phyloP scores from a whole-genome alignment of 2,113 vertebrate species.

The Pluvialis apricaria region DNA sequence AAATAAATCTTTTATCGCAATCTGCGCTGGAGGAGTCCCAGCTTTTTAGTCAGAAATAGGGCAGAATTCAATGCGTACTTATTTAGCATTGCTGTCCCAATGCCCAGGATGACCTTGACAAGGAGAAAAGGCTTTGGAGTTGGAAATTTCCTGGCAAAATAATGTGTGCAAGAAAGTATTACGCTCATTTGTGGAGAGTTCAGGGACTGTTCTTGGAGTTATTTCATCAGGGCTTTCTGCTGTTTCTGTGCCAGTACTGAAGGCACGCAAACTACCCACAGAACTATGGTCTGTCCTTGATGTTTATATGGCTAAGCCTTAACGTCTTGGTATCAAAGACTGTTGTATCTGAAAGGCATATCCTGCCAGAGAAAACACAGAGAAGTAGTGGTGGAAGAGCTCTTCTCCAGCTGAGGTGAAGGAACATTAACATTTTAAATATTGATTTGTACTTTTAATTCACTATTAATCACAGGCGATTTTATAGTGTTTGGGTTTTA shows the following conservation, averaged over 20 bases:
- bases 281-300: not conserved
- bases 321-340: not conserved
- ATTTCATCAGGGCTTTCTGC: not conserved
- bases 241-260: not conserved
- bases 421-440: not conserved
- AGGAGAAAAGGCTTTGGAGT: not conserved
- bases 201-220: not conserved
- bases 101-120: constrained; percentile 44
- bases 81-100: not conserved
- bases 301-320: not conserved
- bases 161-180: not conserved
- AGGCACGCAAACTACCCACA: not conserved
- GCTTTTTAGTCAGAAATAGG: not conserved
- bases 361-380: not conserved
- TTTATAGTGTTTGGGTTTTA: not conserved
- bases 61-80: not conserved
- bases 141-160: not conserved
- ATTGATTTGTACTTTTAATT: not conserved
- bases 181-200: not conserved
- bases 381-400: not conserved
- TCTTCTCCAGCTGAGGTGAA: not conserved
- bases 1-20: constrained; percentile 53
- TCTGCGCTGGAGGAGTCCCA: not conserved
- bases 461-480: not conserved
- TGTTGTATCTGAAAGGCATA: not conserved